Base-by-base conservation (phyloP, 2,797 vertebrate genomes). In the Austrolebias charrua region DNA sequence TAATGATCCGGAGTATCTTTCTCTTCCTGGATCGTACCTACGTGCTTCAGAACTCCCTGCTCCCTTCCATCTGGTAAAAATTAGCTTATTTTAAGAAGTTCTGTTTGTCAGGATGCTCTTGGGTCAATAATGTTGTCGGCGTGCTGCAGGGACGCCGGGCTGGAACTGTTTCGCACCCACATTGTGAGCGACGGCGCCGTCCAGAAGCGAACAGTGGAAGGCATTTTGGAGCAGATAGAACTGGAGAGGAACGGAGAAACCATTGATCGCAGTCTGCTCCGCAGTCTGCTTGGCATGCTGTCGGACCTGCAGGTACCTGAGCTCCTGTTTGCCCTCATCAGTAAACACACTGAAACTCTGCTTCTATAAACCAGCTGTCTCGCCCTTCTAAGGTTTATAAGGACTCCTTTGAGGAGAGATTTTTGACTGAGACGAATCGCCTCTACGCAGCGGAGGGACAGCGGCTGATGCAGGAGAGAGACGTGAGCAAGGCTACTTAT, bases 1-100 rank as follows among this genome's bases (percentile, higher is more conserved):
- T 93, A 72, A 93, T 94, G 97, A 98, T 99, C 89, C 95, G 97
- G 81, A 99, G 98, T 90, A 99, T 99, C 86, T 99, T 99, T 91
- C 94, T 99, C 78, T 99, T 99, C 90, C 90, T 99, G 94, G 98
- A 99, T 90, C 95, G 98, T 83, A 99, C 97, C 58, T 99, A 99
- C 0, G 96, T 99, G 79, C 95, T 99, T 75, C 98, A 99, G 88
- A 99, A 98, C 92, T 99, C 98, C 82, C 94, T 99, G 80, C 93
- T 99, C 57, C 98, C 98, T 52, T 99, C 98, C 74, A 99, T 99
- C 91, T 99, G 97, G 98, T 99, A 94, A 93, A n/a, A 92, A 76
- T 70, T 5, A 4, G 19, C 10, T 52, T 70, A 8, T 13, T 57
- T 62, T 0, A 11, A 10, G 16, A 6, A 12, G 6, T 5, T 56